Conservation (phyloP, 53 echinoderm and acorn worm species). For the Echinarachnius parma region DNA sequence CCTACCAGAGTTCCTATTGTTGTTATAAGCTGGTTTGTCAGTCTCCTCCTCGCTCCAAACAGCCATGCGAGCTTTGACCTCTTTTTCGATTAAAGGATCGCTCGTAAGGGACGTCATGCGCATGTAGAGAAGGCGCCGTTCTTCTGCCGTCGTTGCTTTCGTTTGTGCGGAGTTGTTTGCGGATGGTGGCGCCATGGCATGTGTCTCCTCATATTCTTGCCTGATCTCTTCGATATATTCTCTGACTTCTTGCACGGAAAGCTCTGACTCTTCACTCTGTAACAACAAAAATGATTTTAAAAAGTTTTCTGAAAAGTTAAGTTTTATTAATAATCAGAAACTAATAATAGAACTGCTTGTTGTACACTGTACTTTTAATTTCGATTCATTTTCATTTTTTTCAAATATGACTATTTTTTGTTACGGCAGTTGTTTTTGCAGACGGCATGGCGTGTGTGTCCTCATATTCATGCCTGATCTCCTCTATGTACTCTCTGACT, state of each 20-base stretch:
- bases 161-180: conserved; percentile 13
- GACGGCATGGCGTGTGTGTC: no score
- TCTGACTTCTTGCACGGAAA: neutral
- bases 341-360: no score
- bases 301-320: no score
- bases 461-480: no score
- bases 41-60: neutral
- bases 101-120: conserved; percentile 26
- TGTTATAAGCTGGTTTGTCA: neutral
- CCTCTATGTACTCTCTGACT: no score
- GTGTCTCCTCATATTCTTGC: neutral
- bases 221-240: conserved; percentile 8
- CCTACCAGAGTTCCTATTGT: no score
- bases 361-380: no score
- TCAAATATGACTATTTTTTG: no score
- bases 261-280: conserved; percentile 17
- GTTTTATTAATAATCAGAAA: no score
- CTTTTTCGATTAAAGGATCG: conserved; percentile 6
- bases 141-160: neutral
- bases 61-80: neutral
- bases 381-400: no score
- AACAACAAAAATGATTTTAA: no score
- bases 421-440: no score
- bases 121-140: neutral
- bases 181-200: neutral